These are phyloP conservation scores for Petrocephalus microphthalmus DNA, from an alignment of 2,113 vertebrate species.

Conservation along the genomic window DNA sequence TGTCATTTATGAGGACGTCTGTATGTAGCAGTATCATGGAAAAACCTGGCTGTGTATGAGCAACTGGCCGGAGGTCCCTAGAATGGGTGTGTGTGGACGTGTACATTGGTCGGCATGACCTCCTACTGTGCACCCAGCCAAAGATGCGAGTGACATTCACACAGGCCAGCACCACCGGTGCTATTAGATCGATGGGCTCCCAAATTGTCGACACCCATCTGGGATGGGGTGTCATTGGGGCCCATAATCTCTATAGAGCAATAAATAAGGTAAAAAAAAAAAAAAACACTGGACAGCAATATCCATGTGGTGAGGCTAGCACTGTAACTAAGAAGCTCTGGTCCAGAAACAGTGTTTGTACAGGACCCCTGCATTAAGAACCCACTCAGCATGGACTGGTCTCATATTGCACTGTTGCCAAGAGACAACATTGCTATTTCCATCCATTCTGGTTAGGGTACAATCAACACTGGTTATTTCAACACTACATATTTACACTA, in stretches of 20 bases:
- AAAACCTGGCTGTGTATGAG: not conserved
- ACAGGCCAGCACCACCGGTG: not conserved
- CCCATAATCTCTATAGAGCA: slow-evolving; percentile 23
- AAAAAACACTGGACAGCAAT: not conserved
- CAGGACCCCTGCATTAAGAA: no score
- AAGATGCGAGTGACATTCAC: slow-evolving; percentile 30
- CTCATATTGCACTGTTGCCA: not conserved
- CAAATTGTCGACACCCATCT: slow-evolving; percentile 1
- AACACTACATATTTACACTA: not conserved
- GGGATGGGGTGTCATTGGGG: not conserved
- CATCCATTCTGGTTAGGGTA: not conserved
- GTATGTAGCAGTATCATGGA: not conserved
- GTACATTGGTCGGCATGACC: slow-evolving; percentile 8
- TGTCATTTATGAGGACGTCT: not conserved
- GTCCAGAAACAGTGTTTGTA: not conserved
- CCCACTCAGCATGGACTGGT: not conserved
- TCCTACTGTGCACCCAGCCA: slow-evolving; percentile 42
- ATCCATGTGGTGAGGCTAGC: not conserved
- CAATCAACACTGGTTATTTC: not conserved
- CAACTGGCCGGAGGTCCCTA: not conserved
- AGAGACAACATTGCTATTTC: not conserved
- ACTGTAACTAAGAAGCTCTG: not conserved
- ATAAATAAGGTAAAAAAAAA: slow-evolving; percentile 37
- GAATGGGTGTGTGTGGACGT: not conserved
- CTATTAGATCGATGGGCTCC: not conserved